Percentiles rank a stretch among this genome's conserved stretches.
Evolutionary conservation across 23 tunicate species (phyloP).

Genomic region (Halocynthia aurantium): DNA sequence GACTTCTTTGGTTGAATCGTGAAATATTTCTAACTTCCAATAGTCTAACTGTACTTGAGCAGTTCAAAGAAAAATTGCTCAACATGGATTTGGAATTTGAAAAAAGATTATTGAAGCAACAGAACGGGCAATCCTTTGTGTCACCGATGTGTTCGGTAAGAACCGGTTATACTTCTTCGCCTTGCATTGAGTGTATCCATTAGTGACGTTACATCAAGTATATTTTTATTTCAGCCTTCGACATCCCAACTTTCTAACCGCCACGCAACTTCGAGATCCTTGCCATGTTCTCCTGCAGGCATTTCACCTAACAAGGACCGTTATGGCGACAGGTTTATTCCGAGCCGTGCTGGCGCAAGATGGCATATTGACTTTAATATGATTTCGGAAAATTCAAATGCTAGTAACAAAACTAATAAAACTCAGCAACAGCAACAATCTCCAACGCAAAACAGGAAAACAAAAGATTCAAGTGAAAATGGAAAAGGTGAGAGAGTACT

Average conservation of each 20-base stretch:
- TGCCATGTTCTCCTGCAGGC: slow-evolving; percentile 76
- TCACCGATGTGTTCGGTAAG: slow-evolving; percentile 30
- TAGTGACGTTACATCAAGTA: neutral
- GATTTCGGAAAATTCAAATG: slow-evolving; percentile 46
- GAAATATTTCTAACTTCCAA: too few species aligned
- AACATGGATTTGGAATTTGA: slow-evolving; percentile 86
- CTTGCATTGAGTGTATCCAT: too few species aligned
- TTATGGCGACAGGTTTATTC: slow-evolving; percentile 78
- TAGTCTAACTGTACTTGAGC: too few species aligned
- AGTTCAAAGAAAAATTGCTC: too few species aligned
- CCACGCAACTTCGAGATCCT: slow-evolving; percentile 44
- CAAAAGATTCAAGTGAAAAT: slow-evolving; percentile 65
- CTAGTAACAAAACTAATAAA: slow-evolving; percentile 9
- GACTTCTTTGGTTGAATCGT: too few species aligned
- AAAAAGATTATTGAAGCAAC: slow-evolving; percentile 76
- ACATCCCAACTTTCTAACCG: slow-evolving; percentile 86
- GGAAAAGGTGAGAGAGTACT: slow-evolving; percentile 44
- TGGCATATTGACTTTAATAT: slow-evolving; percentile 90
- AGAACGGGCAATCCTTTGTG: slow-evolving; percentile 49
- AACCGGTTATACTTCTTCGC: neutral
- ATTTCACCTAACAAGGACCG: slow-evolving; percentile 77
- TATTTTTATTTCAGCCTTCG: slow-evolving; percentile 42
- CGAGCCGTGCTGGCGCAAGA: slow-evolving; percentile 75
- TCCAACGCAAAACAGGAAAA: slow-evolving; percentile 43
- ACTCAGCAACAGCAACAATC: slow-evolving; percentile 52